These are phyloP conservation scores for Anguilla megastoma DNA, from an alignment of 2,797 vertebrate genomes.

Conservation along the genomic window DNA sequence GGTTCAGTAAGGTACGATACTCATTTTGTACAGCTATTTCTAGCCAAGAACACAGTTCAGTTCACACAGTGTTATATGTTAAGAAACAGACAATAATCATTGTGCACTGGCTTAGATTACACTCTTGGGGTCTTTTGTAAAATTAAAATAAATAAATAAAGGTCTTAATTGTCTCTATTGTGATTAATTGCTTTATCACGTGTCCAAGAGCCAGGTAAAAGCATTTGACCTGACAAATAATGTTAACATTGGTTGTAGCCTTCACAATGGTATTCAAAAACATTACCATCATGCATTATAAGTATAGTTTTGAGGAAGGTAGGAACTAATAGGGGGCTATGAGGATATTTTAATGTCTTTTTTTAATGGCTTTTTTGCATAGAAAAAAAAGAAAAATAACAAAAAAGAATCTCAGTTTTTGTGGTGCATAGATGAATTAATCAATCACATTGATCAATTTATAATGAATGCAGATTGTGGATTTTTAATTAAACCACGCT, in stretches of 20 bases:
- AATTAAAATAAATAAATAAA: conserved; percentile 31
- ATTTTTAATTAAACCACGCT: conserved; percentile 75
- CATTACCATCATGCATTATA: background rate
- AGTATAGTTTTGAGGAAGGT: background rate
- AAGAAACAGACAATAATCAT: background rate
- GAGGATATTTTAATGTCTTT: no score
- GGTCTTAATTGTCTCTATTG: conserved; percentile 39
- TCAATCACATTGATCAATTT: conserved; percentile 69
- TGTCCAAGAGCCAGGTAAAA: background rate
- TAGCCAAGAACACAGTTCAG: no score
- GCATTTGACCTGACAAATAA: background rate
- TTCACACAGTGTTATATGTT: no score
- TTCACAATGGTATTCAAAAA: background rate
- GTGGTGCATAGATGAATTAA: conserved; percentile 70
- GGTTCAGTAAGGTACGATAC: no score
- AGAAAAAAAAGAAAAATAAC: background rate
- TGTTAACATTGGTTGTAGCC: background rate
- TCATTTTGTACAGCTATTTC: no score
- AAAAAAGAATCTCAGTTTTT: conserved; percentile 36
- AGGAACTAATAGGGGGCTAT: no score
- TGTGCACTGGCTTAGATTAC: background rate
- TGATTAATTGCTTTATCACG: conserved; percentile 55
- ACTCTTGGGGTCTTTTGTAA: background rate
- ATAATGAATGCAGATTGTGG: conserved; percentile 61
- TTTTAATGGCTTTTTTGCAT: no score